These are phyloP conservation scores for Athalia cordata DNA, from an alignment of 2,888 invertebrate genomes.

Conservation along the genomic window DNA sequence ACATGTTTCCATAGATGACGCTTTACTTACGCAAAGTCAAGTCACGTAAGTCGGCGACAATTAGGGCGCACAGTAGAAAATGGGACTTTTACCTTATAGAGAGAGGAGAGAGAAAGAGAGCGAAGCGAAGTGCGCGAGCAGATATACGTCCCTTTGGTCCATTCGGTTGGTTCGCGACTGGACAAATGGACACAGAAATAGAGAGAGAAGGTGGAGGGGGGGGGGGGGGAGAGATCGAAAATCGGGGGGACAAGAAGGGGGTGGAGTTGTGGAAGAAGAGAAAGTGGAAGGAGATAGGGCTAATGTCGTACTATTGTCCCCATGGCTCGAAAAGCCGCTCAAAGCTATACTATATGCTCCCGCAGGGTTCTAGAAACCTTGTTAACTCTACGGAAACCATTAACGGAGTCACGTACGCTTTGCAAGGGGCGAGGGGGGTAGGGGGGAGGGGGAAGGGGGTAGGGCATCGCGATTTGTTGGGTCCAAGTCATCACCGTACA, in stretches of 20 bases:
- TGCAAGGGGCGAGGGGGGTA: neutral
- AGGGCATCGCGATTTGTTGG: constrained; percentile 37
- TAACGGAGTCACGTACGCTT: constrained; percentile 66
- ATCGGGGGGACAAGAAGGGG: neutral
- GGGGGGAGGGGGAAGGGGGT: too few relatives aligned
- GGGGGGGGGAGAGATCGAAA: too few relatives aligned
- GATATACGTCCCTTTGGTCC: constrained; percentile 27
- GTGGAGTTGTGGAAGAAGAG: constrained; percentile 35
- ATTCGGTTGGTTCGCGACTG: neutral
- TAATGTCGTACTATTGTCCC: constrained; percentile 69
- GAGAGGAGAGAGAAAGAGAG: too few relatives aligned
- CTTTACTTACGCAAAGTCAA: constrained; percentile 49
- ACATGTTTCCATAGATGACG: neutral
- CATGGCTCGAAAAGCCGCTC: constrained; percentile 51
- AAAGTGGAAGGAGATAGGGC: constrained; percentile 45
- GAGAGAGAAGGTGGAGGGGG: neutral
- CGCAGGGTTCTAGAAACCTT: constrained; percentile 64
- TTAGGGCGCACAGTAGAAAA: constrained; percentile 53
- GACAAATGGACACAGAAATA: constrained; percentile 6
- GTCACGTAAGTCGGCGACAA: constrained; percentile 57
- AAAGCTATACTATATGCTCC: constrained; percentile 51
- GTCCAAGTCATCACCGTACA: constrained; percentile 12
- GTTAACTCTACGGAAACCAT: constrained; percentile 71
- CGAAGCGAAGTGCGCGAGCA: too few relatives aligned
- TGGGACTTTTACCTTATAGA: constrained; percentile 45